A percentile compares a stretch with the other conserved stretches of the same genome.
phyloP scores from a whole-genome alignment of 2,888 invertebrate species.

The Geophilus truncorum region DNA sequence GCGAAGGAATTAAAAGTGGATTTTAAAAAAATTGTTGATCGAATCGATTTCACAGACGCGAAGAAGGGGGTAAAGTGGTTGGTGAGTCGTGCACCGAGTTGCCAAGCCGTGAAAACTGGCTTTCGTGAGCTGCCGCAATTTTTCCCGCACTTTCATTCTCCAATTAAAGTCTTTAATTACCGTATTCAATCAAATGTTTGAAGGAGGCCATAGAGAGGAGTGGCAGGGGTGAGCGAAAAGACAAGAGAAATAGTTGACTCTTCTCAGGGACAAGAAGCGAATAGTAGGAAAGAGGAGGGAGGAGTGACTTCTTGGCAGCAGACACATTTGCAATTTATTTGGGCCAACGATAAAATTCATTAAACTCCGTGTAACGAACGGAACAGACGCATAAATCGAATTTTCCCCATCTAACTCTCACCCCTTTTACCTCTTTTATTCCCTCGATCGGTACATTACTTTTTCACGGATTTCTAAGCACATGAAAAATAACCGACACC shows the following conservation, averaged over 20 bases:
- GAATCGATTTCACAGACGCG: not conserved
- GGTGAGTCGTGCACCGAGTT: not conserved
- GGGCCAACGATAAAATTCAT: constrained; percentile 16
- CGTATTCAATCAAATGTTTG: constrained; percentile 10
- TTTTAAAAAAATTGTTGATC: not conserved
- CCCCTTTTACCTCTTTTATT: constrained; percentile 2
- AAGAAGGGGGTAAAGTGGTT: not conserved
- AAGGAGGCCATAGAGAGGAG: not conserved
- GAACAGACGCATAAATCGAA: constrained; percentile 20
- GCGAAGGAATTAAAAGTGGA: not conserved
- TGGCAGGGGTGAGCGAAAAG: not conserved
- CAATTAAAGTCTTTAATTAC: constrained; percentile 9
- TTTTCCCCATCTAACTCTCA: not conserved
- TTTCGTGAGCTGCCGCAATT: constrained; percentile 20
- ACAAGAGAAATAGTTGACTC: constrained; percentile 12
- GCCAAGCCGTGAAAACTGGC: not conserved
- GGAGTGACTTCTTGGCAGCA: constrained; percentile 20
- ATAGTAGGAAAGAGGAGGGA: not conserved
- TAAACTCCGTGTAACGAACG: constrained; percentile 12
- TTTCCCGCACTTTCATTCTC: constrained; percentile 14
- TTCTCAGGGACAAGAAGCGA: not conserved
- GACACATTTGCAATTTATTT: constrained; percentile 16
- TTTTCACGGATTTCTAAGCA: not conserved
- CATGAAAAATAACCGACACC: constrained; percentile 20
- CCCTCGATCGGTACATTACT: constrained; percentile 12